Evolutionary conservation across 2,888 invertebrate genomes (phyloP).

Genomic region (Diabrotica balteata): DNA sequence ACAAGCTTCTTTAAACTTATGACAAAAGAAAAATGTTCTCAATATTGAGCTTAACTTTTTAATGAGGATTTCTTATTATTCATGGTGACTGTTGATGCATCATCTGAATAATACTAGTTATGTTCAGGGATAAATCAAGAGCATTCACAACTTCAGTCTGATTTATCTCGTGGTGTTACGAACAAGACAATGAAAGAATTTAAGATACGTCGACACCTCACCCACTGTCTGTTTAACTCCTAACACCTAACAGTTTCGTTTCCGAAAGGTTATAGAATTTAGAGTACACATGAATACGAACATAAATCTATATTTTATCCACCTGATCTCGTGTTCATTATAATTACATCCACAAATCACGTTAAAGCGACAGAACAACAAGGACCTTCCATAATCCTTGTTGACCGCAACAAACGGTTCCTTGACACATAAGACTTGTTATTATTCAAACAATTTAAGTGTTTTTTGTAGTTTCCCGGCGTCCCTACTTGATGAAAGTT

Average conservation of each 20-base stretch:
- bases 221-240: neutral
- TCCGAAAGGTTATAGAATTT: conserved; percentile 15
- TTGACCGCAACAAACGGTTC: conserved; percentile 35
- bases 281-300: conserved; percentile 18
- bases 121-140: no score
- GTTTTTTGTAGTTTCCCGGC: conserved; percentile 43
- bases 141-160: no score
- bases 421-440: conserved; percentile 35
- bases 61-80: no score
- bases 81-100: no score
- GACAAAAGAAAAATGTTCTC: no score
- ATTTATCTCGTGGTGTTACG: no score
- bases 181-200: no score
- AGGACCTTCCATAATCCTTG: conserved; percentile 39
- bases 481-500: conserved; percentile 42
- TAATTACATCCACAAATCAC: conserved; percentile 31
- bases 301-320: conserved; percentile 26
- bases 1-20: no score
- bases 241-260: conserved; percentile 1
- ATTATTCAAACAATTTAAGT: conserved; percentile 44
- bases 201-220: no score
- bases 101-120: no score
- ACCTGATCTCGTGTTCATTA: conserved; percentile 28
- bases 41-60: no score
- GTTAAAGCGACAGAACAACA: conserved; percentile 35